phyloP scores from a whole-genome alignment of 2,113 vertebrate genomes.

The Xenopus borealis region DNA sequence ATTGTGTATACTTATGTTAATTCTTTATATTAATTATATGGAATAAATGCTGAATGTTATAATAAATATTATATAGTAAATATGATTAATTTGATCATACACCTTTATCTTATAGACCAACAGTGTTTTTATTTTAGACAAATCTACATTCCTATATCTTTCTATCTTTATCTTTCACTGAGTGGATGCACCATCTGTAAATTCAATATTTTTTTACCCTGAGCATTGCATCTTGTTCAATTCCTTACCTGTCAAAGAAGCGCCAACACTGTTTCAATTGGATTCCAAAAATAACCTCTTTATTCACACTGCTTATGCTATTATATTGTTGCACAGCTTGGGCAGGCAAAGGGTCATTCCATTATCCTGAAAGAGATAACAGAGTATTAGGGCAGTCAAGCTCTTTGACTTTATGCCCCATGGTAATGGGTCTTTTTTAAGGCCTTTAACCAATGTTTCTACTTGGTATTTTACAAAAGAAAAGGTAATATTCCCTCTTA shows the following conservation, averaged over 20 bases:
- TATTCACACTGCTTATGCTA: conserved; percentile 73
- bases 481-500: conserved; percentile 60
- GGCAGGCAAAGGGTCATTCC: conserved; percentile 76
- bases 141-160: not conserved
- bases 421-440: conserved; percentile 66
- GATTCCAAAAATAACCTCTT: conserved; percentile 78
- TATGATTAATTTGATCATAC: no score
- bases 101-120: no score
- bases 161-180: not conserved
- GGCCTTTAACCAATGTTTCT: conserved; percentile 65
- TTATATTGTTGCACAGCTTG: conserved; percentile 65
- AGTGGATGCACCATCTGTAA: conserved; percentile 47
- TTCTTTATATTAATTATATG: no score
- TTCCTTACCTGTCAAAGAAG: conserved; percentile 59
- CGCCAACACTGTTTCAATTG: conserved; percentile 68
- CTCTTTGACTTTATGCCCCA: conserved; percentile 65
- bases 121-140: no score
- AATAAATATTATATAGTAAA: no score
- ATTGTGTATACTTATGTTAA: no score
- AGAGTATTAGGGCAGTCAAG: conserved; percentile 65
- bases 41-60: no score
- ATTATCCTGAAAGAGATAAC: conserved; percentile 76
- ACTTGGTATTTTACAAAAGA: conserved; percentile 58
- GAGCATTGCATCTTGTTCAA: conserved; percentile 63
- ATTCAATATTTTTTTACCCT: conserved; percentile 56